Base-by-base conservation (phyloP, 37 sponge, comb jelly and placozoan genomes). In the Hexactinellida sp. region DNA sequence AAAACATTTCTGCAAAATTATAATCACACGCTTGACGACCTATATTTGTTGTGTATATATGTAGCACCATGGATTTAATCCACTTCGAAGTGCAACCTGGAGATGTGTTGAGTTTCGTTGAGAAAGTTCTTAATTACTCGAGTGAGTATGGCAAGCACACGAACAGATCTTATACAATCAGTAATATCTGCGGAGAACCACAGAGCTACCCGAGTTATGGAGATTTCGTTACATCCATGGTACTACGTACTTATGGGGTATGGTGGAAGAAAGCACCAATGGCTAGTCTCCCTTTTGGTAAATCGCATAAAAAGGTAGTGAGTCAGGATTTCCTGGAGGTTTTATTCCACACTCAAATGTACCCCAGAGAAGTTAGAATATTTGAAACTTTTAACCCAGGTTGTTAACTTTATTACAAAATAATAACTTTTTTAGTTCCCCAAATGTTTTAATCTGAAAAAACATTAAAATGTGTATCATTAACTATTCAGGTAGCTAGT, bases 261-360 rank as follows among this genome's bases (percentile, higher is more conserved):
- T 63, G 76, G 76, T 63, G 76, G 76, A n/a, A 10, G 30, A 63
- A 23, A 7, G 76, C 76, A 7, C 76, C 76, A 28, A 63, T 63
- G 76, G 30, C 76, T 63, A 63, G 30, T 63, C 3, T 21, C 3
- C 76, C 76, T n/a, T 25, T 63, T 25, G 76, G 76, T 25, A 1
- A 32, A 63, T 23, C 76, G 25, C 28, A 25, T 63, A 23, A 63
- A 25, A 23, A 23, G 34, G 21, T 63, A 7, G 30, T 7, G 30
- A 63, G 76, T n/a, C 76, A 63, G 76, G 76, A 63, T 63, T 63
- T 63, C 76, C 3, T 63, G 13, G 76, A 63, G 30, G 76, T 63
- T 3, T 23, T 63, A 23, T 63, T 63, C 13, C 19, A 63, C 5
- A 63, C 25, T 21, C 76, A 63, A 28, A 7, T 63, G 30, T 63